Evolutionary conservation across 2,797 vertebrate species (phyloP), one percentile per base, ranked within the genome.

Genomic region (Scyliorhinus canicula): DNA sequence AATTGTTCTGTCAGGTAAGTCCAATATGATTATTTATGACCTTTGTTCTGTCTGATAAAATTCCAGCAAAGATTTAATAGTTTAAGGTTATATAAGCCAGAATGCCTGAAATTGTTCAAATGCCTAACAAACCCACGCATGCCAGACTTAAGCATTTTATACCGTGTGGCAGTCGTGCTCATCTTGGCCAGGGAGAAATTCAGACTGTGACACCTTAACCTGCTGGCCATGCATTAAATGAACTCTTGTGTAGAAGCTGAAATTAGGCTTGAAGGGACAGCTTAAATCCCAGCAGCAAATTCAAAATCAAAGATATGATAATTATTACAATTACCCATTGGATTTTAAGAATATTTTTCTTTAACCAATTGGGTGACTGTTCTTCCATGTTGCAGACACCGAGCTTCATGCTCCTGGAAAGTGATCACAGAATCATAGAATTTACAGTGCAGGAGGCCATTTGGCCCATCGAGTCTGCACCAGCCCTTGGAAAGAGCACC

Each of bases 1-100:
- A 24, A 71, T 94, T 71, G 47, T 52, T 94, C 50, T 74, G 67
- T 71, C 67, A 31, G 47, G 6, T 19, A 94, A 71, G 28, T 74
- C 67, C 93, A 94, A 74, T 74, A 55, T 94, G 47, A 74, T 35
- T 71, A 94, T 50, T 47, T 35, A 35, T 71, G 40, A 93, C 11
- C 65, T 67, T 50, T n/a, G 93, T 35, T 55, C 63, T 74, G 31
- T 69, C 74, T 94, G 67, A 55, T 94, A 44, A 71, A 74, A 94
- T 74, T 94, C 47, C 50, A 71, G 93, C 19, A 69, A 93, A 93
- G 50, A 94, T 94, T 35, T 7, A 94, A 52, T n/a, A n/a, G 47
- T 74, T 94, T 74, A 74, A 90, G 57, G 21, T n/a, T 55, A 65
- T 12, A 91, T 21, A 19, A 93, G 47, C 6, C 31, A 35, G 26